Conservation (phyloP, 2,797 vertebrate genomes). For the Apogon talboti region DNA sequence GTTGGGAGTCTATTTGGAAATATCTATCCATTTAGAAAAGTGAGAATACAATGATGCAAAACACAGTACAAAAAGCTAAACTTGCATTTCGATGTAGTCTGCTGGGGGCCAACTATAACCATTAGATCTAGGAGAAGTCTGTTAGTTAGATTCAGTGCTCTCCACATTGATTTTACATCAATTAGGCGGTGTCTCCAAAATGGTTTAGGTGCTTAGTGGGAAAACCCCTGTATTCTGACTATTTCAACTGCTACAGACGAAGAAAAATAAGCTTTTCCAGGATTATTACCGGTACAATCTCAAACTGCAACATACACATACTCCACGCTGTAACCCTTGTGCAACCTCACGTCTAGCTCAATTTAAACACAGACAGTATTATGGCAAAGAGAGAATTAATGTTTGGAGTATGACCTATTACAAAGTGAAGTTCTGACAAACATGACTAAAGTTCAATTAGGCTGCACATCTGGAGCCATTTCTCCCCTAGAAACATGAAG, state of each 20-base stretch:
- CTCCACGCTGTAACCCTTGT: slow-evolving; percentile 4
- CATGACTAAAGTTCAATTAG: slow-evolving; percentile 56
- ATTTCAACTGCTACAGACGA: slow-evolving; percentile 22
- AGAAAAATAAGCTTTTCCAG: background rate
- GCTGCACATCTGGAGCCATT: slow-evolving; percentile 52
- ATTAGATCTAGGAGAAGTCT: no score
- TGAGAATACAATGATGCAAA: no score
- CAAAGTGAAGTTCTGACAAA: slow-evolving; percentile 57
- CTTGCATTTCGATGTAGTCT: no score
- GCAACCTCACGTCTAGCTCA: slow-evolving; percentile 21
- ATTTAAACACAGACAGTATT: slow-evolving; percentile 32
- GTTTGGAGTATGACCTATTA: slow-evolving; percentile 55
- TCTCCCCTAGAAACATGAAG: slow-evolving; percentile 59
- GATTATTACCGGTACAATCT: slow-evolving; percentile 7
- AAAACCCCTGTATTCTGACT: background rate
- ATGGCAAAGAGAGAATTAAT: slow-evolving; percentile 38
- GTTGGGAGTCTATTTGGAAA: no score
- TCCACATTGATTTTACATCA: no score
- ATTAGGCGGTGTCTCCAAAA: no score
- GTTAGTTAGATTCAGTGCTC: no score
- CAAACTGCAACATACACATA: slow-evolving; percentile 6
- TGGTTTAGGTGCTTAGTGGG: no score
- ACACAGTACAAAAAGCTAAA: no score
- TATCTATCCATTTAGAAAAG: no score
- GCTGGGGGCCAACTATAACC: no score